These are phyloP conservation scores for Platysternon megacephalum DNA, from an alignment of 2,113 vertebrate species.

Conservation along the genomic window DNA sequence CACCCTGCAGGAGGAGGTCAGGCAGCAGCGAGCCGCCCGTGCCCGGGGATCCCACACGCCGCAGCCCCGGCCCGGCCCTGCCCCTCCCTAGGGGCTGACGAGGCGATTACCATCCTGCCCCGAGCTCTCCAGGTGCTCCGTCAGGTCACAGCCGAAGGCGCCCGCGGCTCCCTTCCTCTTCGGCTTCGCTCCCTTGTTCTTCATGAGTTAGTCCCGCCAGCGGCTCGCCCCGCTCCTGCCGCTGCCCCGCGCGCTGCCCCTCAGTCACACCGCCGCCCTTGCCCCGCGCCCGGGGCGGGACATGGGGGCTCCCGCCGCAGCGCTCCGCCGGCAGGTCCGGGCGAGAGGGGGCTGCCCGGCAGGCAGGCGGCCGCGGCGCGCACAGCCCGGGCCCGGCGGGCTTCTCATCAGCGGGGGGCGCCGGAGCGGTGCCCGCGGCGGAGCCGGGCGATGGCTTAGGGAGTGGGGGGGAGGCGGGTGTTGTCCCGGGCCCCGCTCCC, in stretches of 20 bases:
- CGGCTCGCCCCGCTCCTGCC: constrained; percentile 73
- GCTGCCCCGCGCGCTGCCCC: constrained; percentile 60
- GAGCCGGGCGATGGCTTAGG: constrained; percentile 55
- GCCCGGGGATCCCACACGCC: no score
- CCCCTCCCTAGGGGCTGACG: constrained; percentile 30
- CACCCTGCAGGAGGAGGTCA: no score
- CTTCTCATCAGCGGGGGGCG: constrained; percentile 66
- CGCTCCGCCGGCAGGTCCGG: constrained; percentile 35
- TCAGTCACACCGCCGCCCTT: constrained; percentile 67
- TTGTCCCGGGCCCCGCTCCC: constrained; percentile 9
- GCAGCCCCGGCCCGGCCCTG: no score
- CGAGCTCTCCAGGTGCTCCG: constrained; percentile 92
- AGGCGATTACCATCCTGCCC: constrained; percentile 94
- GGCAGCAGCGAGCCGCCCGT: no score
- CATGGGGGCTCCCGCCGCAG: constrained; percentile 61
- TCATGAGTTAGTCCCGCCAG: constrained; percentile 92
- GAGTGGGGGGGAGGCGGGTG: neutral
- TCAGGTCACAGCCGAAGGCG: constrained; percentile 97
- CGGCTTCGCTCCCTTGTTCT: constrained; percentile 98
- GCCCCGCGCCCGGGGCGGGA: constrained; percentile 60
- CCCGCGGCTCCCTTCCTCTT: constrained; percentile 94
- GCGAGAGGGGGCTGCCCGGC: constrained; percentile 42
- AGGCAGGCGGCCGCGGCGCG: constrained; percentile 47
- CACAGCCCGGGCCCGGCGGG: constrained; percentile 63
- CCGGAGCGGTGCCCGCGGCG: constrained; percentile 58